Percentiles rank a stretch among this genome's conserved stretches.
Evolutionary conservation across 2,888 invertebrate genomes (phyloP).

Genomic region (Chironomus riparius): DNA sequence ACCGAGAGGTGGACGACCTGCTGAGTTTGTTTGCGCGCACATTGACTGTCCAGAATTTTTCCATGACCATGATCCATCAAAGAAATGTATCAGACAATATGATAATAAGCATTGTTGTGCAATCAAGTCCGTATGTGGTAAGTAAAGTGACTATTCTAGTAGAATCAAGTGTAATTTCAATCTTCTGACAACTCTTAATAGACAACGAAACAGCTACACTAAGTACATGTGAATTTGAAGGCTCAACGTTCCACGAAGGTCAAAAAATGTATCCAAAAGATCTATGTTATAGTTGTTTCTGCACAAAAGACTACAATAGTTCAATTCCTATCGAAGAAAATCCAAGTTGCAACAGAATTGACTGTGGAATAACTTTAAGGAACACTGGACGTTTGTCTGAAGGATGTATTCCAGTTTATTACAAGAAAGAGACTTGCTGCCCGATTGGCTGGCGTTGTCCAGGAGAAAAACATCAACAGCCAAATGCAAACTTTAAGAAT

Average conservation of each 20-base stretch:
- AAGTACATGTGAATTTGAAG: constrained; percentile 29
- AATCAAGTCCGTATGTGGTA: constrained; percentile 5
- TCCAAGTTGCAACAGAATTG: constrained; percentile 30
- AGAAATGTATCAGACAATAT: constrained; percentile 15
- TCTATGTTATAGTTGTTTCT: constrained; percentile 28
- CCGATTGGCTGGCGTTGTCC: constrained; percentile 32
- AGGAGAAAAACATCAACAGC: constrained; percentile 14
- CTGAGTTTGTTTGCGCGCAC: constrained; percentile 14
- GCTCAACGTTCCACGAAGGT: constrained; percentile 29
- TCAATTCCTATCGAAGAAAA: constrained; percentile 28
- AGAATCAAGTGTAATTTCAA: background rate
- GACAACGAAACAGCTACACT: background rate
- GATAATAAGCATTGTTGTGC: constrained; percentile 1
- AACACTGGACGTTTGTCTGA: constrained; percentile 29
- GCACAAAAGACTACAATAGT: constrained; percentile 27
- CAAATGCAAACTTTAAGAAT: background rate
- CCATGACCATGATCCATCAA: background rate
- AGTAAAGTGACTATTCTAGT: background rate
- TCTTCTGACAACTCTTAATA: background rate
- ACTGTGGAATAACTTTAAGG: constrained; percentile 30
- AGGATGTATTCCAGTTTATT: constrained; percentile 31
- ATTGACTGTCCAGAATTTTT: constrained; percentile 14
- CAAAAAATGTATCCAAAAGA: constrained; percentile 30
- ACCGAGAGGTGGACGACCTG: background rate
- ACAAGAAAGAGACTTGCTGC: constrained; percentile 30